Conservation (phyloP, 2,888 invertebrate species). For the Abscondita cerata region DNA sequence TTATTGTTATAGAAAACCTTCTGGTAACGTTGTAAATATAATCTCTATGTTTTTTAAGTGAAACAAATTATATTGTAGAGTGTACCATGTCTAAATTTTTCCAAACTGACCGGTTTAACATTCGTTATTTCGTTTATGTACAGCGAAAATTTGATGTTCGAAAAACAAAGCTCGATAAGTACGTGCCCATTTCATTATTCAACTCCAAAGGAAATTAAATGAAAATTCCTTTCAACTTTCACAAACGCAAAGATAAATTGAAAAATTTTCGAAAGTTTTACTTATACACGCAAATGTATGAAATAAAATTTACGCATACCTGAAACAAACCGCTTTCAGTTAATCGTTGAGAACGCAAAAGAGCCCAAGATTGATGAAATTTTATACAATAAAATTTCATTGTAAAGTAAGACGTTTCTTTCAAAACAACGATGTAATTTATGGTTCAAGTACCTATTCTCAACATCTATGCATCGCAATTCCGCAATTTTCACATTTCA, state of each 20-base stretch:
- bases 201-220: constrained; percentile 32
- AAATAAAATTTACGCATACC: too few species aligned
- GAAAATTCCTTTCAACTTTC: constrained; percentile 27
- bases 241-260: constrained; percentile 30
- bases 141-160: constrained; percentile 1
- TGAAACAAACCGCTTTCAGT: too few species aligned
- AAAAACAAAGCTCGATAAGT: constrained; percentile 22
- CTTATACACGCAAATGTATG: too few species aligned
- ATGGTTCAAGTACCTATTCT: not conserved
- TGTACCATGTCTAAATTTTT: not conserved
- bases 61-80: not conserved
- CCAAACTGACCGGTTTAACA: not conserved
- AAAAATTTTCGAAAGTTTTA: too few species aligned
- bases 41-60: constrained; percentile 17
- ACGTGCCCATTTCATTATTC: constrained; percentile 20
- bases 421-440: not conserved
- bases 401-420: not conserved
- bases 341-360: too few species aligned
- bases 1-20: constrained; percentile 19
- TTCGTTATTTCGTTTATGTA: too few species aligned
- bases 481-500: too few species aligned
- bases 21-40: constrained; percentile 21
- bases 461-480: not conserved
- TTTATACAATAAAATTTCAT: too few species aligned
- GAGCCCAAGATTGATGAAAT: too few species aligned